These are phyloP conservation scores for Abscondita cerata DNA, from an alignment of 2,888 invertebrate genomes.

Conservation along the genomic window DNA sequence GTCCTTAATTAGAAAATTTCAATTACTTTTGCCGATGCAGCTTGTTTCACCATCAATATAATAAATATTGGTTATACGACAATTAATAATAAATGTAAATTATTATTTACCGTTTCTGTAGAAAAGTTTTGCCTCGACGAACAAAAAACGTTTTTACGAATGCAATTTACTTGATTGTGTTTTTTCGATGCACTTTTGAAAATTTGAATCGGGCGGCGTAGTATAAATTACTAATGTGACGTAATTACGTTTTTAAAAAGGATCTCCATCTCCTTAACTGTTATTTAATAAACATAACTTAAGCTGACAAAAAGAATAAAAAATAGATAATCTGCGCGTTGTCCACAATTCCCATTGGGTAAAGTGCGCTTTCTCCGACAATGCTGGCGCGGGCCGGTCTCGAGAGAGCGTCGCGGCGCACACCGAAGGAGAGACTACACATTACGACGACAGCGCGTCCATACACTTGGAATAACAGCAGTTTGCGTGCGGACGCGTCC, in stretches of 20 bases:
- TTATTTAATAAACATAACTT: slow-evolving; percentile 35
- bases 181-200: not conserved
- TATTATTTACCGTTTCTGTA: too few relatives aligned
- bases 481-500: slow-evolving; percentile 41
- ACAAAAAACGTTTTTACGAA: too few relatives aligned
- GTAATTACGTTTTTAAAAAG: slow-evolving; percentile 21
- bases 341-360: slow-evolving; percentile 49
- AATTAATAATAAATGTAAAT: too few relatives aligned
- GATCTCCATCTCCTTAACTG: slow-evolving; percentile 25
- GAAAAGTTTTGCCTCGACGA: too few relatives aligned
- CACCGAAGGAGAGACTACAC: slow-evolving; percentile 32
- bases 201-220: not conserved
- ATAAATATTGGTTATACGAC: too few relatives aligned
- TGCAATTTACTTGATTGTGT: too few relatives aligned
- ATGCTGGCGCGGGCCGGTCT: slow-evolving; percentile 45
- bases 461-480: slow-evolving; percentile 30
- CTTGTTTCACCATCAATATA: too few relatives aligned
- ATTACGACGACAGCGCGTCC: slow-evolving; percentile 31
- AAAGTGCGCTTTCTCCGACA: slow-evolving; percentile 49
- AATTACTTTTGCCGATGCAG: too few relatives aligned
- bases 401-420: slow-evolving; percentile 39
- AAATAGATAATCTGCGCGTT: slow-evolving; percentile 50
- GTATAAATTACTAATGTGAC: slow-evolving; percentile 4
- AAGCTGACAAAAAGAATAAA: slow-evolving; percentile 33
- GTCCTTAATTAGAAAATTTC: too few relatives aligned